phyloP scores from a whole-genome alignment of 2,797 vertebrate species.

The Alosa sapidissima region DNA sequence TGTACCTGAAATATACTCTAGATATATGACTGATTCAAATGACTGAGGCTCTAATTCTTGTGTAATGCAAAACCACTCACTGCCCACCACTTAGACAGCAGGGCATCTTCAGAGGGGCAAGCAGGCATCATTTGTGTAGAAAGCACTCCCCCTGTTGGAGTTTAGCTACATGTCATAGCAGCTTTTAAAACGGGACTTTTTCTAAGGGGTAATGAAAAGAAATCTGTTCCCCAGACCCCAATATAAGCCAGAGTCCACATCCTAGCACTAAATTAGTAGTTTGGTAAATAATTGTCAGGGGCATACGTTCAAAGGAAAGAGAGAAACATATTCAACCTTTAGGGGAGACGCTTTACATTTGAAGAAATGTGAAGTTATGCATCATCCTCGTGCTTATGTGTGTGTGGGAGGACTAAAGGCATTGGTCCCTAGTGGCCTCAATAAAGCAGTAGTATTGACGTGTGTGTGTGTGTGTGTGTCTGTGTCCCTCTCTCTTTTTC shows the following conservation, averaged over 20 bases:
- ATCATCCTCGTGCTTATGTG: not conserved
- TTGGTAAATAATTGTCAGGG: not conserved
- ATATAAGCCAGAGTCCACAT: not conserved
- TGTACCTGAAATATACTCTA: not conserved
- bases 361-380: not conserved
- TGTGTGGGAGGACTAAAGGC: not conserved
- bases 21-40: too few species aligned
- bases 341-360: not conserved
- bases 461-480: conserved; percentile 5
- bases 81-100: not conserved
- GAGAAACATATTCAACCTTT: not conserved
- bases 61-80: not conserved
- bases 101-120: not conserved
- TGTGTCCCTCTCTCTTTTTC: not conserved
- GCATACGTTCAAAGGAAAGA: not conserved
- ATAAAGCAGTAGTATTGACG: not conserved
- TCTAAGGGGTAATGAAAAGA: not conserved
- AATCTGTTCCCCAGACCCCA: not conserved
- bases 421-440: not conserved
- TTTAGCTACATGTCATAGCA: not conserved
- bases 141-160: not conserved
- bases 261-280: not conserved
- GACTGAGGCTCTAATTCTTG: not conserved
- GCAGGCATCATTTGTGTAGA: not conserved
- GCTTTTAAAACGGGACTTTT: not conserved